Evolutionary conservation across 92 coral and sea anemone species (phyloP).

Genomic region (Montipora capitata): DNA sequence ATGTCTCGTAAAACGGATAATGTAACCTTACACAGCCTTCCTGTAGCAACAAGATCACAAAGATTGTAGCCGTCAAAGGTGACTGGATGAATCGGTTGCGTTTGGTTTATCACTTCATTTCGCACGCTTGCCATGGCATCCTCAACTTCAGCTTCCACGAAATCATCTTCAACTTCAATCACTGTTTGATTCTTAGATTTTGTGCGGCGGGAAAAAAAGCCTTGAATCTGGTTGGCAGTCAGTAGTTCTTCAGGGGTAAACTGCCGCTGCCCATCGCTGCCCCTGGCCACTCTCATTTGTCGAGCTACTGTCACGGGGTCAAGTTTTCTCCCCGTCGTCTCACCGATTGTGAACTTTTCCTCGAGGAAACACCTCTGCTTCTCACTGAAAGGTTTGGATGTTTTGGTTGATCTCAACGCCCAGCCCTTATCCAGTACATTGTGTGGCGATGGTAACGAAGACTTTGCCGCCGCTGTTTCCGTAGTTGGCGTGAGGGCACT

Average conservation of each 20-base stretch:
- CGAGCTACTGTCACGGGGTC: neutral
- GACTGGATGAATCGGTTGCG: slow-evolving; percentile 6
- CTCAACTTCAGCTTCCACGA: neutral
- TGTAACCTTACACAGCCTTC: neutral
- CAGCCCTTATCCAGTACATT: neutral
- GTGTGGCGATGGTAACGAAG: neutral
- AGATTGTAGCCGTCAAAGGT: slow-evolving; percentile 3
- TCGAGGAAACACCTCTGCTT: neutral
- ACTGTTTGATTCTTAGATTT: too few species aligned
- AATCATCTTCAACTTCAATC: too few species aligned
- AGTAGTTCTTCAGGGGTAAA: too few species aligned
- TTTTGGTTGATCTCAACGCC: neutral
- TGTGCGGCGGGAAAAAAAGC: too few species aligned
- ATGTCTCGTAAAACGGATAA: neutral
- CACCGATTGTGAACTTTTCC: neutral
- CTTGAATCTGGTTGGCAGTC: too few species aligned
- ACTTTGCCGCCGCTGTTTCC: neutral
- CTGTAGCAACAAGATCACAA: slow-evolving; percentile 5
- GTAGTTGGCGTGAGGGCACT: neutral
- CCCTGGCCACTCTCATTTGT: neutral
- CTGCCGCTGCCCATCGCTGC: neutral
- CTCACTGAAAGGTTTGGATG: neutral
- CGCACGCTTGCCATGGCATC: neutral
- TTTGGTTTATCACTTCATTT: neutral
- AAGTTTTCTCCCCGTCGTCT: neutral